phyloP scores from a whole-genome alignment of 2,797 vertebrate genomes.

The Phoxinus dragarum region DNA sequence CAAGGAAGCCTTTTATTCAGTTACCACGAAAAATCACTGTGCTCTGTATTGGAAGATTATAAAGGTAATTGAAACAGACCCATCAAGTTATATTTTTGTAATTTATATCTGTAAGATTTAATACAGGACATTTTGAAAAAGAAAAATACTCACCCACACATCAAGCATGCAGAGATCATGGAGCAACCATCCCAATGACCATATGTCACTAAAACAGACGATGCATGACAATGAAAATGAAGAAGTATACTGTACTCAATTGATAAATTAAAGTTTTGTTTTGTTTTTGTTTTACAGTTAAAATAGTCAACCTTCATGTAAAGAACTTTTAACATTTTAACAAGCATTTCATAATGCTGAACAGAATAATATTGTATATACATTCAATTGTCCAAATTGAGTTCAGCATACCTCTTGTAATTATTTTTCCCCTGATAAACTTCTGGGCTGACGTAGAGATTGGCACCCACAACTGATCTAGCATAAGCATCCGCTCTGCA shows the following conservation, averaged over 20 bases:
- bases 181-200: not conserved
- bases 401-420: slow-evolving; percentile 7
- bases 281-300: too few relatives aligned
- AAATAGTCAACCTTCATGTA: too few relatives aligned
- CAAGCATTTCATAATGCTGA: not conserved
- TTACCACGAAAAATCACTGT: not conserved
- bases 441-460: not conserved
- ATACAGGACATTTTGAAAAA: too few relatives aligned
- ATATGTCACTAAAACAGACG: not conserved
- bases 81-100: too few relatives aligned
- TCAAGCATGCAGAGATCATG: too few relatives aligned
- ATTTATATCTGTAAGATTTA: not conserved
- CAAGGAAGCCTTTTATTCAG: too few relatives aligned
- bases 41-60: too few relatives aligned
- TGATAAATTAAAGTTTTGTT: too few relatives aligned
- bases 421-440: not conserved
- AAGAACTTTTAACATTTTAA: not conserved
- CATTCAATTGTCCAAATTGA: not conserved
- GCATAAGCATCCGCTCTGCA: not conserved
- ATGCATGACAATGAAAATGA: not conserved
- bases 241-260: not conserved
- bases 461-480: not conserved
- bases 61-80: too few relatives aligned
- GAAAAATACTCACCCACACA: too few relatives aligned
- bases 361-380: not conserved